Evolutionary conservation across 2,797 vertebrate species (phyloP).

Genomic region (Novumbra hubbsi): DNA sequence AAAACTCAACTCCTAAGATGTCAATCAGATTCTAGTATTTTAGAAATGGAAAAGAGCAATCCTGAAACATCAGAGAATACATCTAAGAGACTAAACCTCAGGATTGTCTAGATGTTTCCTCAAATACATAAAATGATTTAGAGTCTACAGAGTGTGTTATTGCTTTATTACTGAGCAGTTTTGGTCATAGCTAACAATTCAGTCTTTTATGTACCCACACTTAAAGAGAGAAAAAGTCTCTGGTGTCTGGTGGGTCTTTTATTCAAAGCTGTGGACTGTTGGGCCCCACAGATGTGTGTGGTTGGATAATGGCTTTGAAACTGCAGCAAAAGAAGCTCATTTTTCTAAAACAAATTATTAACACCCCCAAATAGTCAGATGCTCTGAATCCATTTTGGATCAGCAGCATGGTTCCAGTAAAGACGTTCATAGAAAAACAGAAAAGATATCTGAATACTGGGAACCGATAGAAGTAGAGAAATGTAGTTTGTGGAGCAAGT

Average conservation of each 20-base stretch:
- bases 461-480: constrained; percentile 26
- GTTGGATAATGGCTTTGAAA: constrained; percentile 34
- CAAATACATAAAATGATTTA: background rate
- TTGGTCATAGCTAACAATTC: background rate
- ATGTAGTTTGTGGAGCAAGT: background rate
- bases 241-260: background rate
- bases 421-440: constrained; percentile 9
- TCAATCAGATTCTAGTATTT: background rate
- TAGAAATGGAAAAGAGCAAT: background rate
- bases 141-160: background rate
- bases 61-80: background rate
- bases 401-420: constrained; percentile 17
- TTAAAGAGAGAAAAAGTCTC: constrained; percentile 13
- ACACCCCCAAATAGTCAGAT: constrained; percentile 28
- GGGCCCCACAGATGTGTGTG: constrained; percentile 2
- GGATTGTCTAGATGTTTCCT: background rate
- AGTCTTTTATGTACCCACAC: constrained; percentile 14
- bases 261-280: constrained; percentile 11
- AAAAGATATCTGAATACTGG: constrained; percentile 10
- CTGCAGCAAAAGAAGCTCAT: constrained; percentile 30
- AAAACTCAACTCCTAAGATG: background rate
- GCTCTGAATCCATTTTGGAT: constrained; percentile 28
- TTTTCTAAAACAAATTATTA: constrained; percentile 37
- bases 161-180: background rate
- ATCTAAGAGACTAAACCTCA: background rate